These are phyloP conservation scores for Sminthurinus aureus DNA, from an alignment of 2,888 invertebrate genomes.

Conservation along the genomic window DNA sequence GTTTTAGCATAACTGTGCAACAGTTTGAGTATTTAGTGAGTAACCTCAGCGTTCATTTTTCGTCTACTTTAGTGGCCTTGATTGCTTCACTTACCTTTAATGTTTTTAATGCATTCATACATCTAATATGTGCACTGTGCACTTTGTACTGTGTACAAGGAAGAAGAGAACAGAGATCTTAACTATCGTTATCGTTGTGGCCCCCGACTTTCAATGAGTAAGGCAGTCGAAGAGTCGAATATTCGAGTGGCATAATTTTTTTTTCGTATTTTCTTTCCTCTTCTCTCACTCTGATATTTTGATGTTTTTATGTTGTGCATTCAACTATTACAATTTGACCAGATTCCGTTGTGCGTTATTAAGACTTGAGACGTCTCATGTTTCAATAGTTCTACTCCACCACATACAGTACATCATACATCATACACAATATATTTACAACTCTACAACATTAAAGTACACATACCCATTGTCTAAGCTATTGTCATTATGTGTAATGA, in stretches of 20 bases:
- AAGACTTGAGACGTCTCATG: not conserved
- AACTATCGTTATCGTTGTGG: not conserved
- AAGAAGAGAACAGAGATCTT: slow-evolving; percentile 15
- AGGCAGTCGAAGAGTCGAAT: slow-evolving; percentile 17
- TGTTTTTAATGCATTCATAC: slow-evolving; percentile 26
- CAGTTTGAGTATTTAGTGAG: slow-evolving; percentile 22
- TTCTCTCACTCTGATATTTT: slow-evolving; percentile 2
- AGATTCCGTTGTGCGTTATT: slow-evolving; percentile 29
- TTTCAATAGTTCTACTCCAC: too few species aligned
- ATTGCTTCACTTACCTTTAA: slow-evolving; percentile 42
- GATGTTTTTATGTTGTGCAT: slow-evolving; percentile 8
- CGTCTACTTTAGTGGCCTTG: slow-evolving; percentile 24
- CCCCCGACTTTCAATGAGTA: not conserved
- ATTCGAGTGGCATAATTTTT: slow-evolving; percentile 9
- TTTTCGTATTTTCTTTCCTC: slow-evolving; percentile 2
- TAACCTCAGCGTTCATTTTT: slow-evolving; percentile 13
- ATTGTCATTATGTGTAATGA: slow-evolving; percentile 10
- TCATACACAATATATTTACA: too few species aligned
- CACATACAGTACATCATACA: not conserved
- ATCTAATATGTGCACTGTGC: not conserved
- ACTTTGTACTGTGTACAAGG: not conserved
- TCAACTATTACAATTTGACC: slow-evolving; percentile 24
- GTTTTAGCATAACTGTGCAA: slow-evolving; percentile 29
- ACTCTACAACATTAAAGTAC: too few species aligned
- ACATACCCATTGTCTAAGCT: not conserved